Evolutionary conservation across 2,113 vertebrate genomes (phyloP).

Genomic region (Esox niger): DNA sequence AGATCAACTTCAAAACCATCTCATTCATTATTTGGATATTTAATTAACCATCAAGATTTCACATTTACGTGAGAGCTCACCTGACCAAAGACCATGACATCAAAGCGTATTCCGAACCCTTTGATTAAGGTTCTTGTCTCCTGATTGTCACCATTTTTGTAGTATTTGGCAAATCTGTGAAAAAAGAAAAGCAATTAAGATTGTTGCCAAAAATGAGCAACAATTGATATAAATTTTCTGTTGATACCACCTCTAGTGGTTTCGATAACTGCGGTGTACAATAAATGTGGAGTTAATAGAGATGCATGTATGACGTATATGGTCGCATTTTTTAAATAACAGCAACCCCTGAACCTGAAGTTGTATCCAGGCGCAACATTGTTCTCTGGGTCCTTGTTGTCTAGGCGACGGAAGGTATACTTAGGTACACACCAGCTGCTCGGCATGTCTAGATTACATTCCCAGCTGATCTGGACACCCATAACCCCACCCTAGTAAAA

Average conservation of each 20-base stretch:
- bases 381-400: constrained; percentile 74
- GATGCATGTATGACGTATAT: too few relatives aligned
- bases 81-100: constrained; percentile 83
- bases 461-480: constrained; percentile 60
- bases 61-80: constrained; percentile 52
- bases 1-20: not conserved
- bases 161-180: constrained; percentile 84
- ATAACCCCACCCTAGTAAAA: constrained; percentile 80
- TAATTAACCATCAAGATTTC: not conserved
- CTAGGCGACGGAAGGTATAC: constrained; percentile 81
- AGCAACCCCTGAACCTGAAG: constrained; percentile 73
- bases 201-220: too few relatives aligned
- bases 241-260: too few relatives aligned
- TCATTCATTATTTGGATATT: too few relatives aligned
- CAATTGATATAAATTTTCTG: too few relatives aligned
- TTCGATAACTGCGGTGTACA: too few relatives aligned
- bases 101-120: constrained; percentile 84
- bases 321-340: too few relatives aligned
- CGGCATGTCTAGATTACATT: constrained; percentile 76
- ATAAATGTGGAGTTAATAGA: too few relatives aligned
- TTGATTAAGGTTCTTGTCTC: constrained; percentile 80
- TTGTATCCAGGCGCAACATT: constrained; percentile 83
- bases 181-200: not conserved
- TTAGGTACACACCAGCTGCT: constrained; percentile 73
- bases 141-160: constrained; percentile 40